Base-by-base conservation (phyloP, 2,797 vertebrate species). In the Neosilurus mollespiculum region DNA sequence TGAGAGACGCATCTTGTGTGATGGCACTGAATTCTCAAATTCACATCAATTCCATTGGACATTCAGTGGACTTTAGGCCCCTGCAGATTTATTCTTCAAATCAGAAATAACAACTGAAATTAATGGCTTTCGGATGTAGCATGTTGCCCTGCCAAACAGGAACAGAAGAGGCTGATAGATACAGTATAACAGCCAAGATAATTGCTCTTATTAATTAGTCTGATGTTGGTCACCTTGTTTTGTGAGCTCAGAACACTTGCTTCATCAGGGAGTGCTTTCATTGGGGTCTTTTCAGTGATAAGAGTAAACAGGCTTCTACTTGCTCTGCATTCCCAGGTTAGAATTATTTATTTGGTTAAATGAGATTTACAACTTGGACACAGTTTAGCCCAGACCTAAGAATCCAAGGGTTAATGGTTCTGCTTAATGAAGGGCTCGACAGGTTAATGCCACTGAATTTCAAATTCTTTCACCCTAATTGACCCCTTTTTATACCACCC, bases 151-250 rank as follows among this genome's bases (percentile, higher is more conserved):
- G 37, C 43, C 22, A 51, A 64, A 15, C 59, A 62, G 56, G 73
- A 59, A 76, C 26, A 76, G 37, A 78, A 78, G 49, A 51, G 64
- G 76, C 76, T 78, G 59, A 78, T 64, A 26, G 37, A 64, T 64
- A 51, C 75, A 62, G 20, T 62, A 43, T 64, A n/a, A 64, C 22
- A 24, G 76, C 22, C 76, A 26, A 64, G n/a, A 18, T 4, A 0
- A 12, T 78, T 7, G 62, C 11, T n/a, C 56, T 26, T 64, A 64
- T 64, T 18, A 11, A 26, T 9, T 15, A 51, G n/a, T 64, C 22
- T 64, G 37, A 62, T 0, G 62, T 51, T 51, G 61, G 22, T 43
- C 4, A 26, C 37, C 15, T 78, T 51, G 61, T 78, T 51, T 64
- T 76, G 8, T 15, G 51, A 65, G n/a, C 24, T 51, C n/a, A 11